Percentiles rank a stretch among this genome's conserved stretches.
Conservation (phyloP, 2,113 vertebrate genomes). For the Tetraodon nigroviridis region DNA sequence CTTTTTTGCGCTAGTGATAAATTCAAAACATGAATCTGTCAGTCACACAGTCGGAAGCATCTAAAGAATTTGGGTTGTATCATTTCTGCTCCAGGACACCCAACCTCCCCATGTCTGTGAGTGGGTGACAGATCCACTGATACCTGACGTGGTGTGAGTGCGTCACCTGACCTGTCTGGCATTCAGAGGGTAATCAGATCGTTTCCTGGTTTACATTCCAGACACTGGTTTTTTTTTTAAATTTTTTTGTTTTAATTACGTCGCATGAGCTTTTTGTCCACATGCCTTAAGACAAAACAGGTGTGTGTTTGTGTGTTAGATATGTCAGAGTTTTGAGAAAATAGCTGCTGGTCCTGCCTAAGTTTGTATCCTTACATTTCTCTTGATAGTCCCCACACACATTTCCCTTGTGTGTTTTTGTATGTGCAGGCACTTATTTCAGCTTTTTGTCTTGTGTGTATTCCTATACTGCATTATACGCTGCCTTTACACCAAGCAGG, state of each 20-base stretch:
- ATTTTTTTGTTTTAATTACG: slow-evolving; percentile 11
- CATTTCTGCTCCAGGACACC: slow-evolving; percentile 36
- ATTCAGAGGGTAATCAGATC: slow-evolving; percentile 28
- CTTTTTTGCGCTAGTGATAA: slow-evolving; percentile 23
- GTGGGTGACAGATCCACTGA: slow-evolving; percentile 21
- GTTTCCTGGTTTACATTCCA: slow-evolving; percentile 31
- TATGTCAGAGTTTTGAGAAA: slow-evolving; percentile 34
- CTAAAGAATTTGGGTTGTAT: slow-evolving; percentile 32
- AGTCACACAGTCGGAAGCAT: slow-evolving; percentile 26
- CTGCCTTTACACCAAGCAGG: too few relatives aligned
- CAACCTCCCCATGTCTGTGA: slow-evolving; percentile 24
- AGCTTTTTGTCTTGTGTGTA: too few relatives aligned
- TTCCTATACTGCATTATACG: too few relatives aligned
- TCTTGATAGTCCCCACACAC: slow-evolving; percentile 2
- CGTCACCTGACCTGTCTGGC: slow-evolving; percentile 1
- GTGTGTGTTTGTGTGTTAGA: slow-evolving; percentile 38
- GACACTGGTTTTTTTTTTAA: slow-evolving; percentile 39
- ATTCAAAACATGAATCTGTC: slow-evolving; percentile 30
- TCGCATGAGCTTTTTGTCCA: too few relatives aligned
- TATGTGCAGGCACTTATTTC: not conserved
- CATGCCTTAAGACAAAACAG: slow-evolving; percentile 52
- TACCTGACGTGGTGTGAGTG: not conserved
- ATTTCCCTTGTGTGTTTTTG: not conserved
- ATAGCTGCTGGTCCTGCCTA: slow-evolving; percentile 60
- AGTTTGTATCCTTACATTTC: slow-evolving; percentile 20